A percentile compares a stretch with the other conserved stretches of the same genome.
Evolutionary conservation across 2,113 vertebrate genomes (phyloP).

Genomic region (Hypanus sabinus): DNA sequence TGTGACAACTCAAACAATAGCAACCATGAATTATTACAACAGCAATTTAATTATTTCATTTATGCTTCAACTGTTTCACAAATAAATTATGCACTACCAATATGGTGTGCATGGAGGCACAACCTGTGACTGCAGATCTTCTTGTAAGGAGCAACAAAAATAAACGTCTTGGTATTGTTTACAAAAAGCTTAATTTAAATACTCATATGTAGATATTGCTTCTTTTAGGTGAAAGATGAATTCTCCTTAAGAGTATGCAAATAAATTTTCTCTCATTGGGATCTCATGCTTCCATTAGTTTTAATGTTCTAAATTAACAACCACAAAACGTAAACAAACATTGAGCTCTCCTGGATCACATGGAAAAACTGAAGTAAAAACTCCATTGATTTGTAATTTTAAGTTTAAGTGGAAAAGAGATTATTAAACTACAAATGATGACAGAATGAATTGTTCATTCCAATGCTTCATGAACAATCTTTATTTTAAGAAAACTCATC

Average conservation of each 20-base stretch:
- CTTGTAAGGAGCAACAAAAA: neutral
- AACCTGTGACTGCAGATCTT: neutral
- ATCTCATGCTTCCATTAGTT: neutral
- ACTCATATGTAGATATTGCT: neutral
- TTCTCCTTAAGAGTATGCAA: neutral
- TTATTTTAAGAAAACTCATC: no score
- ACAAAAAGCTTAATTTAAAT: neutral
- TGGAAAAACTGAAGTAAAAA: neutral
- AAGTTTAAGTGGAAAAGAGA: neutral
- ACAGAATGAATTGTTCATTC: no score
- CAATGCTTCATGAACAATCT: no score
- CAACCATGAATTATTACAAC: slow-evolving; percentile 14
- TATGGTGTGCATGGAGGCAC: neutral
- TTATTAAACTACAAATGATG: neutral
- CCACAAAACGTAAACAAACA: no score
- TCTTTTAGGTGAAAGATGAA: neutral
- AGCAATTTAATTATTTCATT: neutral
- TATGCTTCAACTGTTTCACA: neutral
- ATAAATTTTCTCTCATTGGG: neutral
- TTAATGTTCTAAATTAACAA: neutral
- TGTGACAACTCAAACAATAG: no score
- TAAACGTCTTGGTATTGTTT: neutral
- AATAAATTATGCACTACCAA: neutral
- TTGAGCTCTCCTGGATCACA: neutral
- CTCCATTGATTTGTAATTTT: neutral